Percentiles rank a stretch among this genome's conserved stretches.
These are phyloP conservation scores for Chloroclysta siterata DNA, from an alignment of 2,888 invertebrate species.

Conservation along the genomic window DNA sequence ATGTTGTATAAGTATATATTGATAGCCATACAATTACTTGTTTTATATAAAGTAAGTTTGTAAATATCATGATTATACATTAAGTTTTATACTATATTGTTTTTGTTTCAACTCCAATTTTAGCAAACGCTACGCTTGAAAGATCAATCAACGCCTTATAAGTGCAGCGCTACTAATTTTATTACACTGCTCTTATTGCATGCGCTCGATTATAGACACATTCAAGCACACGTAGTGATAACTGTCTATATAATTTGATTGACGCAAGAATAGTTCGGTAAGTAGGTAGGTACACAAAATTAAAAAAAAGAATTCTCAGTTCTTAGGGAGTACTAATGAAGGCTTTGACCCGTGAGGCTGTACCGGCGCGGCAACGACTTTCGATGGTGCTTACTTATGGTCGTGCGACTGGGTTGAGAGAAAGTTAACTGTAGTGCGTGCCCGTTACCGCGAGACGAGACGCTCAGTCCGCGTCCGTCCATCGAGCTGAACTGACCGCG, in stretches of 20 bases:
- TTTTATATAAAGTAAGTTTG: slow-evolving; percentile 84
- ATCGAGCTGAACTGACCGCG: slow-evolving; percentile 41
- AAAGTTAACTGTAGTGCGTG: slow-evolving; percentile 85
- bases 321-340: slow-evolving; percentile 62
- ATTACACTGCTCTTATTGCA: slow-evolving; percentile 25
- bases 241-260: slow-evolving; percentile 1
- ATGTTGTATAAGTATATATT: slow-evolving; percentile 83
- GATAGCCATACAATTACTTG: slow-evolving; percentile 84
- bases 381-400: slow-evolving; percentile 77
- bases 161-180: slow-evolving; percentile 3
- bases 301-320: slow-evolving; percentile 27
- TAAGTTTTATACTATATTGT: slow-evolving; percentile 83
- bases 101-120: slow-evolving; percentile 69
- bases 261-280: neutral
- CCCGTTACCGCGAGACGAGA: slow-evolving; percentile 67
- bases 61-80: slow-evolving; percentile 85
- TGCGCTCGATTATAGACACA: slow-evolving; percentile 19
- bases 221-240: slow-evolving; percentile 5
- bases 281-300: neutral
- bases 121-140: slow-evolving; percentile 3
- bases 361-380: slow-evolving; percentile 65
- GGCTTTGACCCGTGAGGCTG: slow-evolving; percentile 75
- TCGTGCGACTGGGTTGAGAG: slow-evolving; percentile 69
- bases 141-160: neutral
- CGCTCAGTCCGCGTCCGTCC: slow-evolving; percentile 56